Evolutionary conservation across 2,888 invertebrate genomes (phyloP), one percentile per base, ranked within the genome.

Genomic region (Apotomis turbidana): DNA sequence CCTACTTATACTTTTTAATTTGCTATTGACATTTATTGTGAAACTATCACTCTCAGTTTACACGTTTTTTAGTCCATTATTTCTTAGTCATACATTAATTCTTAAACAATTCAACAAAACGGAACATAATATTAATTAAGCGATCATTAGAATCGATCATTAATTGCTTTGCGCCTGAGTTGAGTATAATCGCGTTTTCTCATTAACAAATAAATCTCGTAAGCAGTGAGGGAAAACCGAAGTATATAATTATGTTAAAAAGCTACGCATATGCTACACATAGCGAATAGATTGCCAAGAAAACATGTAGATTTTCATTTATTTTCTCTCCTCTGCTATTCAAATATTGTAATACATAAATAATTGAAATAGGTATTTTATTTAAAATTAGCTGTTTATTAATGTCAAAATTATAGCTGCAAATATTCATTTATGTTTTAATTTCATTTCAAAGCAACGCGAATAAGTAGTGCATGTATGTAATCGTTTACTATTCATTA

Each of bases 191-290:
- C 1, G n/a, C 51, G 59, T 38, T 68, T 64, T 57, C 52, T 58
- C 9, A 49, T 62, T 51, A 44, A 13, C 57, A 52, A 41, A 68
- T 62, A 71, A 62, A 61, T 61, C 71, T 67, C 38, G 61, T 27
- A 64, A 8, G 61, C 70, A 52, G 36, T 44, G 49, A 36, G 58
- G 66, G 44, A 54, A 62, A 54, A 66, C 67, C 13, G n/a, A 15
- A 15, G 15, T 54, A 8, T 60, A 44, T 71, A 67, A 67, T 61
- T 55, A 67, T 61, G 66, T 36, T 61, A 38, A 59, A 64, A 62
- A 13, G 57, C 49, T 51, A 44, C 41, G 67, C 57, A 49, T 61
- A 54, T 62, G 15, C 15, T 15, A 15, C 15, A 15, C 15, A 15
- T 15, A 15, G 15, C 15, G 15, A 57, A 44, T 44, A 63, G 62